Base-by-base conservation (phyloP, 1,140 invertebrate species). In the Oryzaephilus surinamensis region DNA sequence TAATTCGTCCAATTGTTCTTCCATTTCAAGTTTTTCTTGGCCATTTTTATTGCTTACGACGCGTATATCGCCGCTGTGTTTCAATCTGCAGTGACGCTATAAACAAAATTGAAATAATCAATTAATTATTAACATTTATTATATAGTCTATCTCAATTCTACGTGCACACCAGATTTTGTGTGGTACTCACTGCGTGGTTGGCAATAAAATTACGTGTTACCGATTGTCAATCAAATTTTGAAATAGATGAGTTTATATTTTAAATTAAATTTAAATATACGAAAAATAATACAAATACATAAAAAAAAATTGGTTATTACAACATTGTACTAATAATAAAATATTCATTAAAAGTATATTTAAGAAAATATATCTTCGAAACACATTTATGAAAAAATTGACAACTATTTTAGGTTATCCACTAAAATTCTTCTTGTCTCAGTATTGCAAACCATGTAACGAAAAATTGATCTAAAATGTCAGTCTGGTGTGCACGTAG, bases 71-170 rank as follows among this genome's bases (percentile, higher is more conserved):
- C 77, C 77, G 58, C 72, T 71, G 60, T 81, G 79, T 57, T 79
- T 80, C 60, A 81, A 64, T 46, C 77, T 73, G 62, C 78, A 82
- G 48, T 82, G 79, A 52, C 77, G 72, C 77, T 81, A 69, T 48
- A 73, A 71, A 49, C 48, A 42, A 46, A 39, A 32, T 4, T 19
- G 17, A 20, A n/a, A 21, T n/a, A n/a, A n/a, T n/a, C 21, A 37
- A 24, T 24, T n/a, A 20, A 5, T 20, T 5, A 20, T 20, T 20
- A 20, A 5, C 8, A 20, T 20, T 20, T 20, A 20, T 20, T 20
- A 20, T 5, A 5, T 5, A 20, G n/a, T n/a, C n/a, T n/a, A n/a
- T n/a, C n/a, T n/a, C n/a, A n/a, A n/a, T n/a, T n/a, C n/a, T n/a
- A n/a, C n/a, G n/a, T n/a, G n/a, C n/a, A n/a, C n/a, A n/a, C n/a